Evolutionary conservation across 2,888 invertebrate genomes (phyloP).

Genomic region (Parapristionchus giblindavisi): DNA sequence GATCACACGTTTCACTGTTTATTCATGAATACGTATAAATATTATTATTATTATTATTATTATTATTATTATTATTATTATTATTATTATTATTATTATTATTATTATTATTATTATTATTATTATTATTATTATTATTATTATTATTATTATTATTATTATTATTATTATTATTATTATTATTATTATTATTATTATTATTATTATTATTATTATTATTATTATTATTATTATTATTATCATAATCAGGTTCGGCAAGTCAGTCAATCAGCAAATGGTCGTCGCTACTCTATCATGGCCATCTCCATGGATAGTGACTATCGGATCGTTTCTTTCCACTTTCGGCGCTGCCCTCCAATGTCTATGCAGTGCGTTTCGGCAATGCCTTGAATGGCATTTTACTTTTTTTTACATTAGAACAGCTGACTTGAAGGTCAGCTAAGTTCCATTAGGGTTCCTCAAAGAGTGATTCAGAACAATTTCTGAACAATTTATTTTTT

Average conservation of each 20-base stretch:
- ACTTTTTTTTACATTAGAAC: background rate
- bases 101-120: too few relatives aligned
- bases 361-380: slow-evolving; percentile 73
- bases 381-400: too few relatives aligned
- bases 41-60: too few relatives aligned
- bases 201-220: too few relatives aligned
- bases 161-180: too few relatives aligned
- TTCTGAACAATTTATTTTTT: background rate
- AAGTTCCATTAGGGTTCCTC: background rate
- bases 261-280: slow-evolving; percentile 92
- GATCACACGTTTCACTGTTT: too few relatives aligned
- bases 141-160: too few relatives aligned
- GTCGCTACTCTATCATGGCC: slow-evolving; percentile 99
- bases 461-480: background rate
- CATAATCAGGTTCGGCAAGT: slow-evolving; percentile 86
- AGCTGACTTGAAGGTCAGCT: background rate
- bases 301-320: slow-evolving; percentile 95
- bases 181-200: too few relatives aligned
- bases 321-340: slow-evolving; percentile 96
- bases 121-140: too few relatives aligned
- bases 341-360: slow-evolving; percentile 97
- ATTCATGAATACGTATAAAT: too few relatives aligned
- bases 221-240: background rate
- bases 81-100: too few relatives aligned
- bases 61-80: too few relatives aligned